Base-by-base conservation (phyloP, 2,113 vertebrate genomes). In the Promerops cafer region DNA sequence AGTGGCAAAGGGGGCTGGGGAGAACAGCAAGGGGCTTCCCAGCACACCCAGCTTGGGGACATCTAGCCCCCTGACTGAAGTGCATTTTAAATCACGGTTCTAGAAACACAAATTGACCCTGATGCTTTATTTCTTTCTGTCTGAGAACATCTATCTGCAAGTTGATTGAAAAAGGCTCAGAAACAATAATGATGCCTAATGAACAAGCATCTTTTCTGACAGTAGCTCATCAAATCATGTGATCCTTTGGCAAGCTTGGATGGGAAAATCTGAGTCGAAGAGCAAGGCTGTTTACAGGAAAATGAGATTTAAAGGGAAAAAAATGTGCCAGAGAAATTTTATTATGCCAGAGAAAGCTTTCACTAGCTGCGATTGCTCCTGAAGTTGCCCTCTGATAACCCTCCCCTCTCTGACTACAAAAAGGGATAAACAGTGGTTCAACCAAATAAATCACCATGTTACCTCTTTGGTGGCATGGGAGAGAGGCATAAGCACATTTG, bases 181-280 rank as follows among this genome's bases (percentile, higher is more conserved):
- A 87, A 72, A 64, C 45, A 78, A 40, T 79, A 94, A 95, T 30
- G 88, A 88, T 63, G 89, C 70, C 75, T 96, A 86, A 95, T 60
- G 76, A 88, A 80, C 50, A 91, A 79, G 63, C 71, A 95, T 82
- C 81, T 90, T 92, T 89, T 50, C 85, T 87, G 71, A 89, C 80
- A 93, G 83, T 44, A 83, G 76, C 76, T 89, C 72, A 89, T 92
- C 82, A 96, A 95, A 54, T 76, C 86, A 44, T 6, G 35, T 6
- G 8, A 89, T 71, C 49, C 61, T 78, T 89, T 74, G 70, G 82
- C 71, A 90, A 74, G 71, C 59, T 31, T 54, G 39, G 57, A 27
- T 61, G 83, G 40, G 61, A 71, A 71, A 92, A 87, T 18, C 45
- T 33, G 69, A 83, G 16, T n/a, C 0, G 0, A 85, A 92, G 47